A percentile compares a stretch with the other conserved stretches of the same genome.
Conservation (phyloP, 2,113 vertebrate species). For the Corythoichthys haematopterus region DNA sequence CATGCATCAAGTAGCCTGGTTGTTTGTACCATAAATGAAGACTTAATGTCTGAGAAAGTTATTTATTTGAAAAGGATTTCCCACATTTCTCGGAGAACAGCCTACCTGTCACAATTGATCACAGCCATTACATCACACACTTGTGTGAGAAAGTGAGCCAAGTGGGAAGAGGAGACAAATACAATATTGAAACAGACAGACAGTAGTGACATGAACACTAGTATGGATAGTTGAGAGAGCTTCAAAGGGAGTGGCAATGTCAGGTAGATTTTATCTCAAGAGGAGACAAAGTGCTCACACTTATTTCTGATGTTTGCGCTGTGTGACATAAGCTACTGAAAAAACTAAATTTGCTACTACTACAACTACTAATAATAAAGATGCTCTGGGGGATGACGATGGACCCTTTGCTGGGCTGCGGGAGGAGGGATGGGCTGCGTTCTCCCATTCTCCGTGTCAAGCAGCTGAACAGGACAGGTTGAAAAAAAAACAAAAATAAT, state of each 20-base stretch:
- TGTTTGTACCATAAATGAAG: conserved; percentile 21
- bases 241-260: conserved; percentile 4
- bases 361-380: too few relatives aligned
- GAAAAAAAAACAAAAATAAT: too few relatives aligned
- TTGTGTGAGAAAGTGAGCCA: not conserved
- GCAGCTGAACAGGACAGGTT: too few relatives aligned
- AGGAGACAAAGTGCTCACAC: conserved; percentile 10
- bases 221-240: not conserved
- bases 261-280: conserved; percentile 5
- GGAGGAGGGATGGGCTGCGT: too few relatives aligned
- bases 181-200: conserved; percentile 5
- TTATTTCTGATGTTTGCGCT: not conserved
- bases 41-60: too few relatives aligned
- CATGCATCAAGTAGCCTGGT: conserved; percentile 3
- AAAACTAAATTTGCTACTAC: too few relatives aligned
- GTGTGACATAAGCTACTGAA: conserved; percentile 4
- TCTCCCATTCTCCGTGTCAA: too few relatives aligned
- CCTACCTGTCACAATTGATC: conserved; percentile 6
- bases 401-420: too few relatives aligned
- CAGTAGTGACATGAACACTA: conserved; percentile 1
- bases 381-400: too few relatives aligned
- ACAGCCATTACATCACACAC: conserved; percentile 41
- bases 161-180: conserved; percentile 8
- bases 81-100: conserved; percentile 17
- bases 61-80: conserved; percentile 53